Percentiles rank a stretch among this genome's conserved stretches.
phyloP scores from a whole-genome alignment of 1,140 invertebrate species.

The Melipona quadrifasciata region DNA sequence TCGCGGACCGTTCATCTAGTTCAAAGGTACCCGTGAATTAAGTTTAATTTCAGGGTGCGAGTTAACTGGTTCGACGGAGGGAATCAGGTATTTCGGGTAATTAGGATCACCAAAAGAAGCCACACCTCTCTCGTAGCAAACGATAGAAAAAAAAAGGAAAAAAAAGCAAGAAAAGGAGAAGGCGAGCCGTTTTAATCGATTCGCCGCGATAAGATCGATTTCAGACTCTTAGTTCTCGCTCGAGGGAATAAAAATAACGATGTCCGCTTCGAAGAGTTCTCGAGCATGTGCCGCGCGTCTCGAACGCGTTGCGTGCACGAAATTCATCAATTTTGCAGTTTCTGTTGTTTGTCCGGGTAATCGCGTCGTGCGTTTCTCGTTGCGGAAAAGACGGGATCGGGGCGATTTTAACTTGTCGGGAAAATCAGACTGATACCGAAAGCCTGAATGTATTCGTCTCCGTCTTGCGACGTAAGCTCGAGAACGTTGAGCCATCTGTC shows the following conservation, averaged over 20 bases:
- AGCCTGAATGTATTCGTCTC: slow-evolving; percentile 59
- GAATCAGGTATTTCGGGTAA: slow-evolving; percentile 58
- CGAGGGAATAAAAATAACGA: background rate
- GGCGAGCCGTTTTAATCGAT: slow-evolving; percentile 49
- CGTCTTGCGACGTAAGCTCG: slow-evolving; percentile 69
- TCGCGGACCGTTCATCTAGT: slow-evolving; percentile 24
- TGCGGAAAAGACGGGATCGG: slow-evolving; percentile 11
- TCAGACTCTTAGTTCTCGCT: background rate
- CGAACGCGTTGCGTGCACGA: background rate
- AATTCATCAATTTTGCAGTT: slow-evolving; percentile 19
- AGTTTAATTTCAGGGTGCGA: slow-evolving; percentile 59
- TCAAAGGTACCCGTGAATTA: slow-evolving; percentile 55
- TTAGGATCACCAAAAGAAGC: slow-evolving; percentile 37
- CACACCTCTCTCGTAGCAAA: slow-evolving; percentile 15
- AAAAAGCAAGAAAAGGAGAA: too few species aligned
- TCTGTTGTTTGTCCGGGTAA: slow-evolving; percentile 22
- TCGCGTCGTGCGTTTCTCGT: slow-evolving; percentile 28
- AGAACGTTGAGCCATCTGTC: slow-evolving; percentile 74
- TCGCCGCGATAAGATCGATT: slow-evolving; percentile 55
- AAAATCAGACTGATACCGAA: slow-evolving; percentile 27
- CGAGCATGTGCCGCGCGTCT: too few species aligned
- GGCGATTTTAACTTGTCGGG: slow-evolving; percentile 4
- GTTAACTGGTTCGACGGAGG: slow-evolving; percentile 14
- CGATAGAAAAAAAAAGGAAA: slow-evolving; percentile 10
- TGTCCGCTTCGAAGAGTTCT: background rate